These are phyloP conservation scores for Megaceryle torquata DNA, from an alignment of 2,113 vertebrate genomes.

Conservation along the genomic window DNA sequence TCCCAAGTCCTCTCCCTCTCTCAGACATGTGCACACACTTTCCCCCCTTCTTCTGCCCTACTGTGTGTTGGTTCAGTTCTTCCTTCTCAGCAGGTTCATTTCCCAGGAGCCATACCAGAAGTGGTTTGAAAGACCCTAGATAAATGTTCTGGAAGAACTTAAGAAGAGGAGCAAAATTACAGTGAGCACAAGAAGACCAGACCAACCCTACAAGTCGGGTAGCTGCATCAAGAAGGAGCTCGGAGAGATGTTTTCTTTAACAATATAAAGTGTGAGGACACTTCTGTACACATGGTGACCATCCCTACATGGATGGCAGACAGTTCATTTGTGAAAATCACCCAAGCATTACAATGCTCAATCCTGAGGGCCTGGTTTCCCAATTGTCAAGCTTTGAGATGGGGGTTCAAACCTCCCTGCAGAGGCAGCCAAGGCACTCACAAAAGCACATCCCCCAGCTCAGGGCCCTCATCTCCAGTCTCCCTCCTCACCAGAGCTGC, in stretches of 20 bases:
- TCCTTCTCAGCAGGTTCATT: neutral
- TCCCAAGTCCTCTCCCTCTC: neutral
- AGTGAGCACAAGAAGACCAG: neutral
- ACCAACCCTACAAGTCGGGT: neutral
- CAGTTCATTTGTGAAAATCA: neutral
- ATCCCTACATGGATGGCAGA: neutral
- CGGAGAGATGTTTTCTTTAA: neutral
- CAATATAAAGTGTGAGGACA: neutral
- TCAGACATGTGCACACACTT: neutral
- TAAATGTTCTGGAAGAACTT: neutral
- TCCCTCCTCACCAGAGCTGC: neutral
- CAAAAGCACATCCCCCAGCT: neutral
- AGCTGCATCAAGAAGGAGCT: neutral
- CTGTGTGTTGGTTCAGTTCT: fast-evolving
- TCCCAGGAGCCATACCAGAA: neutral
- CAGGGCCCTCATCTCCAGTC: neutral
- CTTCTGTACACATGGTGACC: neutral
- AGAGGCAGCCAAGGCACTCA: neutral
- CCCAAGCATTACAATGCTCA: neutral
- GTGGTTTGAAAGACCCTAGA: neutral
- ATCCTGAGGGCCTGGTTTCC: neutral
- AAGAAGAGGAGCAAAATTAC: neutral
- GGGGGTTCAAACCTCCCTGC: neutral
- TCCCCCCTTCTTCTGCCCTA: neutral
- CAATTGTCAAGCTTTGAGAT: neutral